phyloP scores from a whole-genome alignment of 2,888 invertebrate species.

The Parelbella ahira region DNA sequence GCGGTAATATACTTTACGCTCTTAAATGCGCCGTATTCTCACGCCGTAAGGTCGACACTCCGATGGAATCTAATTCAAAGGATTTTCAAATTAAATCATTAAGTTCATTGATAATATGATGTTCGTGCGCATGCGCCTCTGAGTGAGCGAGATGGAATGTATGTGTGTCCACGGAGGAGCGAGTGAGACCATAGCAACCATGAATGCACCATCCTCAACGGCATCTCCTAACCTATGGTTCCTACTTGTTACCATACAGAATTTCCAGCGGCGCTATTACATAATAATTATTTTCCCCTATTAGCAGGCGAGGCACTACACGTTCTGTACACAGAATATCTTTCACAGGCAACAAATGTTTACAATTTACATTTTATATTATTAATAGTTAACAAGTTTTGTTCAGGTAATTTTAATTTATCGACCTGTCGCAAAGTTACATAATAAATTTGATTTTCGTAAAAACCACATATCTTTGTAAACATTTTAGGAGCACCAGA shows the following conservation, averaged over 20 bases:
- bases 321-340: conserved; percentile 25
- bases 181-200: conserved; percentile 27
- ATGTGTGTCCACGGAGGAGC: conserved; percentile 21
- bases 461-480: too few species aligned
- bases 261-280: conserved; percentile 28
- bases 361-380: conserved; percentile 25
- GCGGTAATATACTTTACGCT: too few species aligned
- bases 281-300: conserved; percentile 32
- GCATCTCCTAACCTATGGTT: conserved; percentile 29
- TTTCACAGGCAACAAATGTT: conserved; percentile 24
- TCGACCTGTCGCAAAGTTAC: conserved; percentile 21
- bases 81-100: conserved; percentile 28
- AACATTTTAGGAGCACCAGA: conserved; percentile 28
- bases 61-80: conserved; percentile 31
- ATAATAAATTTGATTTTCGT: conserved; percentile 20
- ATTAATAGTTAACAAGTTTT: conserved; percentile 27
- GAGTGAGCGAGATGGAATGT: conserved; percentile 26
- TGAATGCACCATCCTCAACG: conserved; percentile 30
- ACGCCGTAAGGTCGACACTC: conserved; percentile 29
- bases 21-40: conserved; percentile 30
- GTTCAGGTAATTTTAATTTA: conserved; percentile 27
- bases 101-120: conserved; percentile 21
- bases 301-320: conserved; percentile 27
- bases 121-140: conserved; percentile 9
- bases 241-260: conserved; percentile 22